phyloP scores from a whole-genome alignment of 2,888 invertebrate species.

The Ptychoptera contaminata region DNA sequence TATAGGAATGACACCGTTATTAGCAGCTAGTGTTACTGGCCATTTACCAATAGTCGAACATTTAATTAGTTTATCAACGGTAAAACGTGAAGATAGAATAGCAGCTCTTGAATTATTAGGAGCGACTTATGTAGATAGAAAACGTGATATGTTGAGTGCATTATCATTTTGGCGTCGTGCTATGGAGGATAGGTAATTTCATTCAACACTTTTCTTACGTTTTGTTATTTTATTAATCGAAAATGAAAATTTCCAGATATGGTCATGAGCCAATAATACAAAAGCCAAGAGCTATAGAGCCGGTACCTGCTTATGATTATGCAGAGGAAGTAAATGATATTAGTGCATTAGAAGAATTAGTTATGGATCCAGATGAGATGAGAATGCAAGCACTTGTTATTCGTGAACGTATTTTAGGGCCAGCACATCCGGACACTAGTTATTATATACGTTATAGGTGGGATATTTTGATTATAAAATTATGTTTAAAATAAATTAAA shows the following conservation, averaged over 20 bases:
- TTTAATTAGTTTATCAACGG: conserved; percentile 59
- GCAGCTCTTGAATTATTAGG: conserved; percentile 85
- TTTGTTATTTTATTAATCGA: conserved; percentile 15
- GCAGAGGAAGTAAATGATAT: conserved; percentile 66
- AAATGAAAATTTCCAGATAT: conserved; percentile 26
- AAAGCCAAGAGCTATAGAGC: conserved; percentile 53
- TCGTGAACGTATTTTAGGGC: conserved; percentile 76
- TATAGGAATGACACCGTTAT: conserved; percentile 78
- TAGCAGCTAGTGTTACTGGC: conserved; percentile 86
- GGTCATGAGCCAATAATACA: conserved; percentile 48
- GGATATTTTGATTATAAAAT: background rate
- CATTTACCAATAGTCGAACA: conserved; percentile 88
- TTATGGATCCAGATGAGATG: conserved; percentile 91
- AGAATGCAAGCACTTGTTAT: conserved; percentile 89
- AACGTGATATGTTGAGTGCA: conserved; percentile 84
- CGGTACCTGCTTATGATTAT: conserved; percentile 78
- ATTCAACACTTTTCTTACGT: conserved; percentile 3
- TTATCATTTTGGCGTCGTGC: conserved; percentile 80
- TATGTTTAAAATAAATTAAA: background rate
- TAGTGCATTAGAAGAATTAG: conserved; percentile 67
- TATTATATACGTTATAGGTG: conserved; percentile 78
- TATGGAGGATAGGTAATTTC: conserved; percentile 61
- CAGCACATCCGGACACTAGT: conserved; percentile 92
- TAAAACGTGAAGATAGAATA: conserved; percentile 63
- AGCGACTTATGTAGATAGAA: conserved; percentile 92